phyloP scores from a whole-genome alignment of 2,888 invertebrate species.

The Elegia similella region DNA sequence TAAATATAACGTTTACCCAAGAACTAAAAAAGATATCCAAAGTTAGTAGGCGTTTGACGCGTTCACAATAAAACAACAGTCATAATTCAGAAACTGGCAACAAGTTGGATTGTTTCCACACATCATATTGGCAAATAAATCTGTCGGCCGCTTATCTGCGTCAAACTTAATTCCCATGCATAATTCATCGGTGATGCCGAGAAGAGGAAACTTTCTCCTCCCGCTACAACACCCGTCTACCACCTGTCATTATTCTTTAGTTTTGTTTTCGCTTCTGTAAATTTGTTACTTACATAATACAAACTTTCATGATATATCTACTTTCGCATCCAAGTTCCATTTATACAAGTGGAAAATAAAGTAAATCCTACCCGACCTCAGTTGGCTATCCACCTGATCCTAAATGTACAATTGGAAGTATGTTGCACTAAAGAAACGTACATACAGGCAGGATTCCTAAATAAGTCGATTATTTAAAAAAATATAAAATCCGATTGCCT shows the following conservation, averaged over 20 bases:
- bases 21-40: conserved; percentile 24
- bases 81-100: conserved; percentile 74
- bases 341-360: no score
- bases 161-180: conserved; percentile 80
- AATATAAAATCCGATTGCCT: no score
- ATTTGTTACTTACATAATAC: no score
- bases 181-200: conserved; percentile 74
- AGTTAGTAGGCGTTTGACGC: conserved; percentile 60
- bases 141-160: conserved; percentile 77
- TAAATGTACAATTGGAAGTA: no score
- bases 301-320: no score
- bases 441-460: no score
- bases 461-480: no score
- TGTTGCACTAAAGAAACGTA: no score
- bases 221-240: conserved; percentile 40
- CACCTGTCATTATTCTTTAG: conserved; percentile 48
- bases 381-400: no score
- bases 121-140: conserved; percentile 80
- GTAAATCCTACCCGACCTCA: no score
- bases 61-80: conserved; percentile 72
- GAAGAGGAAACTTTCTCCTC: conserved; percentile 63
- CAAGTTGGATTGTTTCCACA: conserved; percentile 79
- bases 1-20: not conserved
- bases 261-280: not conserved
- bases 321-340: no score